A percentile compares a stretch with the other conserved stretches of the same genome.
Conservation (phyloP, 2,888 invertebrate genomes). For the Ophonus ardosiacus region DNA sequence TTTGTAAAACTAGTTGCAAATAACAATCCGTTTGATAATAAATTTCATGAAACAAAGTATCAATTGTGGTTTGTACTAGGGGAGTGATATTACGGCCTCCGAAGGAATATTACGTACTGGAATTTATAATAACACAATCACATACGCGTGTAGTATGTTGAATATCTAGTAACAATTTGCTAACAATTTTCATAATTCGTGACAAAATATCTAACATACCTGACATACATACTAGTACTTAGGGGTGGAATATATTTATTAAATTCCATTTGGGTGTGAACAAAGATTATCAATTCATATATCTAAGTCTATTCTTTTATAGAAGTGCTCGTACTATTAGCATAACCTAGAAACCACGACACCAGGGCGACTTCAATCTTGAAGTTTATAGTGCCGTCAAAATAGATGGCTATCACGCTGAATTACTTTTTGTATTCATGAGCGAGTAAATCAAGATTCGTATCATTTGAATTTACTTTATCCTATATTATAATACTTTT, state of each 20-base stretch:
- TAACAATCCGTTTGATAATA: no score
- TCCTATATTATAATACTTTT: constrained; percentile 24
- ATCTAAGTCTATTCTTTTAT: constrained; percentile 4
- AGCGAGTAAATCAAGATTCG: constrained; percentile 42
- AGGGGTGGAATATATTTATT: not conserved
- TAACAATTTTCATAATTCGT: not conserved
- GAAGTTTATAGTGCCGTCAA: constrained; percentile 25
- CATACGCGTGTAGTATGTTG: not conserved
- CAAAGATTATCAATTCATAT: not conserved
- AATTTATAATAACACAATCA: not conserved
- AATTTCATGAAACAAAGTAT: not conserved
- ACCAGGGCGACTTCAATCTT: not conserved
- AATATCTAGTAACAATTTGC: not conserved
- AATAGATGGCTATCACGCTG: constrained; percentile 30
- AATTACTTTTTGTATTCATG: constrained; percentile 51
- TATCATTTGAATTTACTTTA: constrained; percentile 45
- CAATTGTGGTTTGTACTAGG: not conserved
- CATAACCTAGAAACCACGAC: constrained; percentile 14
- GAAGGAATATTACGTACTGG: not conserved
- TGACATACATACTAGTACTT: not conserved
- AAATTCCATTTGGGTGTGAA: not conserved
- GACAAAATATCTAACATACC: not conserved
- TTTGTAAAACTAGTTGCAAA: no score
- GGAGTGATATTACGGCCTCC: not conserved
- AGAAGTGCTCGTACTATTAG: constrained; percentile 13